Percentiles rank a stretch among this genome's conserved stretches.
These are phyloP conservation scores for Melolontha melolontha DNA, from an alignment of 2,888 invertebrate species.

Conservation along the genomic window DNA sequence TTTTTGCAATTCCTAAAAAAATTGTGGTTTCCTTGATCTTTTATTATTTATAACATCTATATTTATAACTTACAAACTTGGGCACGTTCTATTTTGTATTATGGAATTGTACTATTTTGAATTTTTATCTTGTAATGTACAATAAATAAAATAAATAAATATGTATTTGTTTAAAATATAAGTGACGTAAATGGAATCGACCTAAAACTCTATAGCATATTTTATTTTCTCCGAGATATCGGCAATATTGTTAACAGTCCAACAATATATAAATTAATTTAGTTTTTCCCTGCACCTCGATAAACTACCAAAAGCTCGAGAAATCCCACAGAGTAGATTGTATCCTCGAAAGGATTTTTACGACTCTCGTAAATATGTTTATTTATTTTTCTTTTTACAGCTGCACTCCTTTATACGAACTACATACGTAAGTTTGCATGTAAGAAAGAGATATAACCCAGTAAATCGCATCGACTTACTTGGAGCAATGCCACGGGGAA, in stretches of 20 bases:
- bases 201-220: too few species aligned
- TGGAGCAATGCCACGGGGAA: slow-evolving; percentile 26
- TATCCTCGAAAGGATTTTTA: slow-evolving; percentile 23
- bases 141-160: too few species aligned
- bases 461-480: slow-evolving; percentile 19
- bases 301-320: slow-evolving; percentile 20
- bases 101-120: too few species aligned
- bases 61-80: too few species aligned
- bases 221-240: neutral
- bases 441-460: slow-evolving; percentile 11
- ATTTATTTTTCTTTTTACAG: slow-evolving; percentile 33
- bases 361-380: slow-evolving; percentile 37
- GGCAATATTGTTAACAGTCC: neutral
- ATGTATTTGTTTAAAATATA: too few species aligned
- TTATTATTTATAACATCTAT: too few species aligned
- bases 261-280: slow-evolving; percentile 17
- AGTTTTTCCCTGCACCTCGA: neutral
- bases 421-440: slow-evolving; percentile 6
- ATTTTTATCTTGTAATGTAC: too few species aligned
- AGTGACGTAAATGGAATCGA: too few species aligned
- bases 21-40: too few species aligned
- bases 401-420: slow-evolving; percentile 14
- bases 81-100: too few species aligned
- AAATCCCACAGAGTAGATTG: slow-evolving; percentile 25
- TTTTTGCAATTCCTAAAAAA: too few species aligned